phyloP scores from a whole-genome alignment of 37 sponge, comb jelly and placozoan species.

The Eunapius fragilis region DNA sequence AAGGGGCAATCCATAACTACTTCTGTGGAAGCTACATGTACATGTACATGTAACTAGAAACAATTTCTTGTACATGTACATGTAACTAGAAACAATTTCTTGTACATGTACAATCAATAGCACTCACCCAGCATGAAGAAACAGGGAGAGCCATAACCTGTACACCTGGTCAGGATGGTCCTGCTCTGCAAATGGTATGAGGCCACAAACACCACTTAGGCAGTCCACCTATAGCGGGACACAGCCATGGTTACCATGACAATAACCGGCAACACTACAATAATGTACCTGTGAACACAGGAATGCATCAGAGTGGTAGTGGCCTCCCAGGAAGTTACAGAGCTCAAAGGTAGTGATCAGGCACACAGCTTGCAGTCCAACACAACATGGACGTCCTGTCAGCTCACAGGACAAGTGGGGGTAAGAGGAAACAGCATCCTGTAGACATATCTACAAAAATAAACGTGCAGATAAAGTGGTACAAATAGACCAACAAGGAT shows the following conservation, averaged over 20 bases:
- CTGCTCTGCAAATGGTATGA: slow-evolving; percentile 61
- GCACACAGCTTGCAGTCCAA: slow-evolving; percentile 87
- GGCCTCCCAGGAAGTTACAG: slow-evolving; percentile 77
- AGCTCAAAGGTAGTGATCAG: slow-evolving; percentile 79
- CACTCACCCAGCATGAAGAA: slow-evolving; percentile 64
- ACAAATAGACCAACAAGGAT: background rate
- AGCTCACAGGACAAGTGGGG: slow-evolving; percentile 71
- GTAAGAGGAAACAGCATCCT: background rate
- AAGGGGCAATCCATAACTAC: too few relatives aligned
- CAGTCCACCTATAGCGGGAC: slow-evolving; percentile 79
- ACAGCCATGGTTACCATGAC: background rate
- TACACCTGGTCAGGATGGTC: slow-evolving; percentile 91
- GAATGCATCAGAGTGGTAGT: slow-evolving; percentile 82
- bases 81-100: too few relatives aligned
- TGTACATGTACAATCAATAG: too few relatives aligned
- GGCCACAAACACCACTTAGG: slow-evolving; percentile 82
- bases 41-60: too few relatives aligned
- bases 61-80: too few relatives aligned
- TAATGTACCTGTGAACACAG: slow-evolving; percentile 92
- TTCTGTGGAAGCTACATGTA: too few relatives aligned
- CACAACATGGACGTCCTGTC: slow-evolving; percentile 94
- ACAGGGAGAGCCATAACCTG: slow-evolving; percentile 70
- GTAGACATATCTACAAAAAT: slow-evolving; percentile 1
- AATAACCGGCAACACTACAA: too few relatives aligned
- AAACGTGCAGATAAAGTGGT: background rate